Percentiles rank a stretch among this genome's conserved stretches.
Evolutionary conservation across 2,797 vertebrate genomes (phyloP).

Genomic region (Oceanodroma leucorhoa): DNA sequence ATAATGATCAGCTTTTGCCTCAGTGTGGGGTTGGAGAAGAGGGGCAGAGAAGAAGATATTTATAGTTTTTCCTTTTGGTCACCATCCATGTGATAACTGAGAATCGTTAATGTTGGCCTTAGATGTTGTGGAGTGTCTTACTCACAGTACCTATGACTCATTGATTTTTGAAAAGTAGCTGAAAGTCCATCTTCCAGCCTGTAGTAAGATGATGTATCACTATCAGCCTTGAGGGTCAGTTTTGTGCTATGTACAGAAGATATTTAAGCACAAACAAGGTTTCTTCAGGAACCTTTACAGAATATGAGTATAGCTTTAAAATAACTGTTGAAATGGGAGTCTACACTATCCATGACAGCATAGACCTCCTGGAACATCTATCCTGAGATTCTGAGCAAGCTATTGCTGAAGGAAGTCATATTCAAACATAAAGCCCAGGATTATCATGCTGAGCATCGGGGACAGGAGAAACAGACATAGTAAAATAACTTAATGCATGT

Average conservation of each 20-base stretch:
- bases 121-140: background rate
- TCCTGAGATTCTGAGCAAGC: background rate
- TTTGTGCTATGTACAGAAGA: background rate
- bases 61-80: background rate
- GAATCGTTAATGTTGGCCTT: background rate
- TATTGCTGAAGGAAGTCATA: background rate
- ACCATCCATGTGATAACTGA: background rate
- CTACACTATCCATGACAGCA: background rate
- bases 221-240: background rate
- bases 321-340: background rate
- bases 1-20: slow-evolving; percentile 60
- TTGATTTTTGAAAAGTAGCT: slow-evolving; percentile 9
- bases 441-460: accelerated
- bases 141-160: background rate
- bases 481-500: background rate
- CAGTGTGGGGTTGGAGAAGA: background rate
- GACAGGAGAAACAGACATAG: background rate
- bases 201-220: background rate
- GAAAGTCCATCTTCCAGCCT: background rate
- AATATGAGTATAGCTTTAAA: background rate
- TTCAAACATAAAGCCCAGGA: background rate
- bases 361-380: background rate
- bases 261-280: background rate
- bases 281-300: background rate
- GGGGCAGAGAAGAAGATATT: background rate